Evolutionary conservation across 2,797 vertebrate species (phyloP), one percentile per base, ranked within the genome.

Genomic region (Pyrocephalus nanus): DNA sequence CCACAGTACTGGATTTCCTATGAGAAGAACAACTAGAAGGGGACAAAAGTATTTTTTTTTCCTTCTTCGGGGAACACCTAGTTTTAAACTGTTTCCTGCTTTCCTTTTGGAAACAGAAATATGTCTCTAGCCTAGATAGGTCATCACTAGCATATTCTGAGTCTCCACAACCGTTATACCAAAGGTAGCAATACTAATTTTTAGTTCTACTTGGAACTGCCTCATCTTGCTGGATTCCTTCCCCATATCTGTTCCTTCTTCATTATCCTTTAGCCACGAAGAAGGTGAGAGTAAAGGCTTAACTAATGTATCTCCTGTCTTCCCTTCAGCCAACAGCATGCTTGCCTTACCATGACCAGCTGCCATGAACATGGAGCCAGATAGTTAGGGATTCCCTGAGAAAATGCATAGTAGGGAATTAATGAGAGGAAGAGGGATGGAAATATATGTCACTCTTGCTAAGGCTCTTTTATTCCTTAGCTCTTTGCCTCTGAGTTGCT

Each of bases 1-100:
- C 0, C 0, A 2, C 9, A 32, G 6, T 42, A 10, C 30, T 20
- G 29, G 58, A 66, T 84, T 73, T 67, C 34, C 79, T 12, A 5
- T 1, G 4, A 22, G 9, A 34, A 74, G 18, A n/a, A 25, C 3
- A 58, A 19, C 19, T 30, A 55, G 62, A 36, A 42, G 17, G 4
- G 12, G 6, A 57, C 19, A 93, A 87, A 85, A 67, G 12, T n/a
- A n/a, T 47, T 18, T 20, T 60, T 19, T 19, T 53, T 88, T 53
- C 12, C 7, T 45, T 77, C 26, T 75, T 45, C 26, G 54, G 38
- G 30, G 43, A 90, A 45, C 22, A 51, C 15, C 11, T 45, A 26
- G 11, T 25, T 54, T 57, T 64, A 76, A 11, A 16, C 21, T 27
- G 16, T 57, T 72, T 84, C 16, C 29, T 76, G 20, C 27, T 81